Base-by-base conservation (phyloP, 2,888 invertebrate genomes). In the Drosophila demipolita region DNA sequence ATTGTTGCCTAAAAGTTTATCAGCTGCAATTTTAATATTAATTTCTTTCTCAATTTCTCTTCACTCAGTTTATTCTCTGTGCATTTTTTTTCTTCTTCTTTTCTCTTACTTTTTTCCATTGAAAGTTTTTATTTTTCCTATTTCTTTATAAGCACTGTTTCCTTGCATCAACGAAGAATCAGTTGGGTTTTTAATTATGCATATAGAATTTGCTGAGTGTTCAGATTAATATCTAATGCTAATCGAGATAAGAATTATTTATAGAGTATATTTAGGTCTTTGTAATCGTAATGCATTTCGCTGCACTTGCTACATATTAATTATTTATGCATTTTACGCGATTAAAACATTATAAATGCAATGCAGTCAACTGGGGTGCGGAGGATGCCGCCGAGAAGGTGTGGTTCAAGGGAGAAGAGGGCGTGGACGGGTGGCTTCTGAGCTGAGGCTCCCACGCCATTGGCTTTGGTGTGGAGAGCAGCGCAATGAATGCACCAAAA, bases 341-440 rank as follows among this genome's bases (percentile, higher is more conserved):
- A 83, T 83, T 88, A 78, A 86, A 86, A 81, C 83, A 87, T 85
- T 89, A 82, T 63, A 74, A 87, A 89, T 85, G 87, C 84, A 83
- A 68, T 74, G 76, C 82, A 78, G 71, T 66, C 65, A 69, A 59
- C 38, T 52, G n/a, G 32, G 66, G 59, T 50, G 64, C 20, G 33
- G 55, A 45, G 58, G 48, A 45, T 20, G 65, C 33, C n/a, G 29
- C 12, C 17, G 20, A 17, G 49, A 12, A 26, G 26, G 35, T 40
- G 33, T 36, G 49, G 33, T 36, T 12, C 36, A 26, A 33, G 23
- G 40, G 11, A 26, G 42, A 1, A 12, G 26, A 3, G 54, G n/a
- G 12, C 17, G n/a, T 15, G 8, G 15, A 45, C 7, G 55, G 29
- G 12, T 38, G 49, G 11, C 26, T 36, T 20, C 38, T 75, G 48